Evolutionary conservation across 2,797 vertebrate species (phyloP).

Genomic region (Gadopsis marmoratus): DNA sequence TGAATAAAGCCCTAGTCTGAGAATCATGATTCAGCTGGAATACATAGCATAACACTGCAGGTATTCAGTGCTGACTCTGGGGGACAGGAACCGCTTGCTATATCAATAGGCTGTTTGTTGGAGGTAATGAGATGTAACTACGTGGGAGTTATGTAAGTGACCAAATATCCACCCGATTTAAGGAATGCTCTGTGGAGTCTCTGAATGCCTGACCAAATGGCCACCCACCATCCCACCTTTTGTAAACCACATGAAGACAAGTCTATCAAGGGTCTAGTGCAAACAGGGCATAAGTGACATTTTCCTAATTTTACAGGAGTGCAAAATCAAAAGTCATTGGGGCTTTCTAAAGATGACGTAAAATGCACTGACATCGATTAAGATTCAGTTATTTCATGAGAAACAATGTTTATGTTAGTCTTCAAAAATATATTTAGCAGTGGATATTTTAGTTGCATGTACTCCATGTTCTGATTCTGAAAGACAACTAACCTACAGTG

Average conservation of each 20-base stretch:
- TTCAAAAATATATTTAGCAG: constrained; percentile 22
- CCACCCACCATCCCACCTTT: constrained; percentile 82
- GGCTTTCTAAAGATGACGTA: neutral
- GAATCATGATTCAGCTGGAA: constrained; percentile 81
- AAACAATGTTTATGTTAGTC: neutral
- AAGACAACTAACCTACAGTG: constrained; percentile 10
- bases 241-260: constrained; percentile 81
- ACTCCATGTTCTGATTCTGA: constrained; percentile 39
- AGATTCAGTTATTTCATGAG: neutral
- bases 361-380: neutral
- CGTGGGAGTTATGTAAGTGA: constrained; percentile 84
- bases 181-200: constrained; percentile 73
- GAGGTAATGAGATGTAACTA: constrained; percentile 83
- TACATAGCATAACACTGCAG: constrained; percentile 76
- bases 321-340: constrained; percentile 39
- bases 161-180: constrained; percentile 79
- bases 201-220: constrained; percentile 70
- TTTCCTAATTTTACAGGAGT: constrained; percentile 42
- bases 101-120: constrained; percentile 82
- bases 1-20: constrained; percentile 65
- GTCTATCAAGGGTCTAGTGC: constrained; percentile 46
- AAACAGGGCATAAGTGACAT: constrained; percentile 57
- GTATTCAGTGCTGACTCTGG: constrained; percentile 75
- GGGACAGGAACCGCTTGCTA: constrained; percentile 73
- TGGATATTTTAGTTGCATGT: constrained; percentile 48